Evolutionary conservation across 1,140 invertebrate genomes (phyloP).

Genomic region (Epicauta chinensis): DNA sequence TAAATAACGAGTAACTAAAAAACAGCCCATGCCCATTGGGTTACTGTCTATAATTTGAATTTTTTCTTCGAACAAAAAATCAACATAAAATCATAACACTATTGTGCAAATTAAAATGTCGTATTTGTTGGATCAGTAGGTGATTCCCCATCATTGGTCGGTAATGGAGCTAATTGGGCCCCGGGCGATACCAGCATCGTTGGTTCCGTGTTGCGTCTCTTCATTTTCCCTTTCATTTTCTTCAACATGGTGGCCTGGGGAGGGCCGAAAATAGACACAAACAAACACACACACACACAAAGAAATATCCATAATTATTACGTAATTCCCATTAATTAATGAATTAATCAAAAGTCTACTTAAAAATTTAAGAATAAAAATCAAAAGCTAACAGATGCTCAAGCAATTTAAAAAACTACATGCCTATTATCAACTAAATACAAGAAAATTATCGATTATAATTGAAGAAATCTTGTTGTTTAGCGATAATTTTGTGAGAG

Average conservation of each 20-base stretch:
- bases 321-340: too few species aligned
- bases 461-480: too few species aligned
- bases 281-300: too few species aligned
- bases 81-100: too few species aligned
- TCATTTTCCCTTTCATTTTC: constrained; percentile 92
- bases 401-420: too few species aligned
- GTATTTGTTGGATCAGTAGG: constrained; percentile 41
- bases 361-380: too few species aligned
- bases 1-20: constrained; percentile 4
- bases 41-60: not conserved
- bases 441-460: too few species aligned
- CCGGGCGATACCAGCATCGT: constrained; percentile 72
- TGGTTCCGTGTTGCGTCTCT: constrained; percentile 87
- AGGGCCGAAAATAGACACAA: constrained; percentile 36
- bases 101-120: constrained; percentile 32
- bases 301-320: too few species aligned
- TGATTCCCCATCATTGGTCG: constrained; percentile 43
- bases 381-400: too few species aligned
- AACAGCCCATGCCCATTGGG: constrained; percentile 17
- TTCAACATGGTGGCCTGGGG: constrained; percentile 80
- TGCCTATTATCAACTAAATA: too few species aligned
- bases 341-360: too few species aligned
- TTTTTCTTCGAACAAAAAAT: not conserved
- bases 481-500: constrained; percentile 7
- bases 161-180: constrained; percentile 49